These are phyloP conservation scores for Tapera naevia DNA, from an alignment of 2,797 vertebrate species.

Conservation along the genomic window DNA sequence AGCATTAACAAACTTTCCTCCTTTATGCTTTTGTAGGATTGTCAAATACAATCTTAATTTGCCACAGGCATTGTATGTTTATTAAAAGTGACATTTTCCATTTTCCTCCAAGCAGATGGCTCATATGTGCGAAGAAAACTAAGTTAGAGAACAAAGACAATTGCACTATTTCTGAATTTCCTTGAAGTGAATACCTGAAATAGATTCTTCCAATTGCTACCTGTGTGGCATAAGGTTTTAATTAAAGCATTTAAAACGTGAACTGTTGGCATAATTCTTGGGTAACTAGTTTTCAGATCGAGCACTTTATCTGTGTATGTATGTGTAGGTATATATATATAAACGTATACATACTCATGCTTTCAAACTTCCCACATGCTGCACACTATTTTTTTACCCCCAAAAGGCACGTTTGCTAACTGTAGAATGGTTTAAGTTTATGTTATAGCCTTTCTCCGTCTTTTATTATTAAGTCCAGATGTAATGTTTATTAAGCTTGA, in stretches of 20 bases:
- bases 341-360: not conserved
- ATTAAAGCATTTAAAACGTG: not conserved
- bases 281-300: not conserved
- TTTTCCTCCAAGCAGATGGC: slow-evolving; percentile 28
- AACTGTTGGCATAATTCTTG: not conserved
- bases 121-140: slow-evolving; percentile 3
- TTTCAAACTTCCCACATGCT: not conserved
- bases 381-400: not conserved
- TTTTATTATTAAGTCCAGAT: not conserved
- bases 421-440: not conserved
- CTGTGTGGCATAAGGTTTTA: not conserved
- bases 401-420: not conserved
- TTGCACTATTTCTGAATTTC: not conserved
- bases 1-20: slow-evolving; percentile 28
- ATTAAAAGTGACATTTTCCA: slow-evolving; percentile 35
- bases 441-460: not conserved
- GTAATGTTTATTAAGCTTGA: not conserved
- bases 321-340: not conserved
- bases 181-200: not conserved
- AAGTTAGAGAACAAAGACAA: not conserved
- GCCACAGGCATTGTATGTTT: slow-evolving; percentile 13
- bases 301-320: not conserved
- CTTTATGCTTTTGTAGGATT: slow-evolving; percentile 5
- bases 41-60: slow-evolving; percentile 41
- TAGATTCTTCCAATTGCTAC: not conserved